These are phyloP conservation scores for Argopecten irradians DNA, from an alignment of 1,140 invertebrate genomes.

Conservation along the genomic window DNA sequence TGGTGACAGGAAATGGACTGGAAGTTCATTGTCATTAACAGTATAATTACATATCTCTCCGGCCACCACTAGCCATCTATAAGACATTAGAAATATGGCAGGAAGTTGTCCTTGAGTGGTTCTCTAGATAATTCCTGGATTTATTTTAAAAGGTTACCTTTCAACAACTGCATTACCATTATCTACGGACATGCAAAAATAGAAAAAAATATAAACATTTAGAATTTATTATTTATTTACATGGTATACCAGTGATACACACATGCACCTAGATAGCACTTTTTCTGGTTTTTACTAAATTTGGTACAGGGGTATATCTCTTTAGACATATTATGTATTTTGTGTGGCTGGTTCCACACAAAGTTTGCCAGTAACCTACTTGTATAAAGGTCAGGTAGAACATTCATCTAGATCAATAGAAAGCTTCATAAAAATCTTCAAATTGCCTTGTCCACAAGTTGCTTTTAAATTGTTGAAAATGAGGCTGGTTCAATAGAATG, in stretches of 20 bases:
- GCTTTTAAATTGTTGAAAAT: no score
- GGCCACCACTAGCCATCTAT: neutral
- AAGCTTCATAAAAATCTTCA: neutral
- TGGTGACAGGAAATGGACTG: constrained; percentile 12
- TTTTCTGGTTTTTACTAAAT: no score
- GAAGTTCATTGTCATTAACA: neutral
- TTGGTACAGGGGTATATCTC: neutral
- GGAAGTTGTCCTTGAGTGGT: neutral
- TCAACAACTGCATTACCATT: neutral
- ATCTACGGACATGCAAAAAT: no score
- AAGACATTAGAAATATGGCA: neutral
- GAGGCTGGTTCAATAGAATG: neutral
- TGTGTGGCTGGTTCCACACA: neutral
- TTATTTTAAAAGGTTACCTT: neutral
- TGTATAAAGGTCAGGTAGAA: neutral
- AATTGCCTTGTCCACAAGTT: no score
- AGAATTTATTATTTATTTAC: no score
- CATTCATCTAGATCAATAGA: neutral
- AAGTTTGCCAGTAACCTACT: neutral
- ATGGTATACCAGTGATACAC: no score
- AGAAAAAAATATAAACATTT: no score
- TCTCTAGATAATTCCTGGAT: neutral
- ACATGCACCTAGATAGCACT: no score
- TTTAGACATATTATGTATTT: neutral
- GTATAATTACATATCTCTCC: neutral